Conservation (phyloP, 2,113 vertebrate genomes). For the Malaclemys terrapin region DNA sequence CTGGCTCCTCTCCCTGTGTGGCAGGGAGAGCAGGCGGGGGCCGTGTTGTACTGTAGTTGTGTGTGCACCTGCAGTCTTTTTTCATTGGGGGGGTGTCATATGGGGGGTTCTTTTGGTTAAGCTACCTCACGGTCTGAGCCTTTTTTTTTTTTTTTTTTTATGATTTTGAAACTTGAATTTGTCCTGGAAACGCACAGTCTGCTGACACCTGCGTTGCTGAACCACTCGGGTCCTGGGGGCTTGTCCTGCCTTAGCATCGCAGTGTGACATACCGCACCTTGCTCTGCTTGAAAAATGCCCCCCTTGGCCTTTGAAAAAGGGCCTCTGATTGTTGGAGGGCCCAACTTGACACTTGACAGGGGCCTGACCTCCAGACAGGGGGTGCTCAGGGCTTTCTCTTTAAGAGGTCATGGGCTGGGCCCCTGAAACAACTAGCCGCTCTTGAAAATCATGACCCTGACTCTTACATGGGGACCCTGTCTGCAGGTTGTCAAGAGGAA, state of each 20-base stretch:
- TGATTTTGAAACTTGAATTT: conserved; percentile 74
- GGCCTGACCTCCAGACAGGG: not conserved
- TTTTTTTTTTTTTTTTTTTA: not conserved
- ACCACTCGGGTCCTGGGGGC: not conserved
- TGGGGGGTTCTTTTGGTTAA: conserved; percentile 49
- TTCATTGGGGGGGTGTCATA: not conserved
- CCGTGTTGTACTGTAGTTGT: not conserved
- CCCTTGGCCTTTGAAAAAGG: not conserved
- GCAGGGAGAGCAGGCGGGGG: not conserved
- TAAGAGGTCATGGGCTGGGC: not conserved
- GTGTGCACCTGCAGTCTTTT: not conserved
- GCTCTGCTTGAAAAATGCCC: not conserved
- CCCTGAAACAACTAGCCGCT: too few species aligned
- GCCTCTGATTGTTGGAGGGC: not conserved
- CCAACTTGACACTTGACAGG: not conserved
- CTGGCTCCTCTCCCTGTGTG: not conserved
- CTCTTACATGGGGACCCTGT: not conserved
- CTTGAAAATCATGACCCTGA: not conserved
- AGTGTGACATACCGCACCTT: too few species aligned
- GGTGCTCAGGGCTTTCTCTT: not conserved
- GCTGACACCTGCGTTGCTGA: conserved; percentile 27
- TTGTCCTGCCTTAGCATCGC: not conserved
- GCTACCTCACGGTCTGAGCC: conserved; percentile 80
- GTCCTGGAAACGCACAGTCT: conserved; percentile 19
- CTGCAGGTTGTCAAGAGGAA: not conserved